Base-by-base conservation (phyloP, 2,797 vertebrate genomes). In the Gadopsis marmoratus region DNA sequence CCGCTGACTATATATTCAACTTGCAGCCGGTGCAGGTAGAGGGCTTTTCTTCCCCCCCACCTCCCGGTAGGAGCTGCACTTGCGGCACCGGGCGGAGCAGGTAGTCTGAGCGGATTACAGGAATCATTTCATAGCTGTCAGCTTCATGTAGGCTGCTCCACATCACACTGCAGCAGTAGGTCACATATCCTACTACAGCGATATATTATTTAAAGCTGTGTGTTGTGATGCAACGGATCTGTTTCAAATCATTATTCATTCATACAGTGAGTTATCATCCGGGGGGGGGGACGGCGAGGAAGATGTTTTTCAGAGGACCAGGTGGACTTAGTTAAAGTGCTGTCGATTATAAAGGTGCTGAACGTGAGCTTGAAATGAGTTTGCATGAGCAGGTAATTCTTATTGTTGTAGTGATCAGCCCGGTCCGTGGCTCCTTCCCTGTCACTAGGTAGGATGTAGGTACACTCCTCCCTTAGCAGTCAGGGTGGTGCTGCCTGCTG, bases 401-500 rank as follows among this genome's bases (percentile, higher is more conserved):
- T 16, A 26, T 26, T 26, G 26, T 41, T 65, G 4, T 33, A 4
- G 48, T 84, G 77, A 78, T 83, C 10, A 53, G 60, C 54, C 73
- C 67, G 76, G 50, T 83, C 33, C 67, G 81, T 68, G 77, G 33
- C 17, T 84, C 76, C 83, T 82, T 85, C 79, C 67, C 87, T 93
- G 89, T 94, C 93, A 90, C 92, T 93, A 92, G 93, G 92, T 93
- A 93, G 78, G 90, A 93, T 91, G 83, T 78, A 90, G 88, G 90
- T 91, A 76, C 87, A 89, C 90, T 92, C 92, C 90, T 92, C 92
- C 91, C 89, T 88, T 39, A 87, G 90, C 90, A 85, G 88, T 90
- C 80, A 90, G 88, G 91, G 89, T 90, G 92, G 90, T 90, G 90
- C 89, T 91, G 90, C 82, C 86, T 88, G 87, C 87, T 84, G 72